Base-by-base conservation (phyloP, 2,888 invertebrate genomes). In the Hyposoter dolosus region DNA sequence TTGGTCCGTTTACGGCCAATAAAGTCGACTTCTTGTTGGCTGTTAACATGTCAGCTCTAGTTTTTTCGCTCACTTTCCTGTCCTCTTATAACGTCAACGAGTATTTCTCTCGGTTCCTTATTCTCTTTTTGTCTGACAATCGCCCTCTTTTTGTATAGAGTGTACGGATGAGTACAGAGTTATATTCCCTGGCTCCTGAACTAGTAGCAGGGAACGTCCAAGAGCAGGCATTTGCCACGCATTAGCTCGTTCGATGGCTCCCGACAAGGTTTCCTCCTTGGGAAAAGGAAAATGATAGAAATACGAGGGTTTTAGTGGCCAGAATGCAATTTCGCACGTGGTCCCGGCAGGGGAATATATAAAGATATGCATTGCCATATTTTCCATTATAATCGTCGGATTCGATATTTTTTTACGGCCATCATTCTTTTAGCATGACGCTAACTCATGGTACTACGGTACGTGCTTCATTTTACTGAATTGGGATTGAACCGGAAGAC, bases 21-120 rank as follows among this genome's bases (percentile, higher is more conserved):
- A 93, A 93, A 93, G 92, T 92, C 92, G 90, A 89, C 91, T 93
- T 93, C 91, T 93, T 93, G 92, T 91, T 90, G 90, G 88, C 90
- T 91, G 92, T 93, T 93, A 93, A 93, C 90, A 92, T 92, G 93
- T 92, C 92, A 92, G 92, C 92, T 88, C 92, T 90, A 93, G 92
- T 93, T 93, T 93, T 93, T 92, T 93, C 92, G 91, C 90, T 88
- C 53, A 79, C 69, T 60, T 76, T 35, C 43, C 43, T 28, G 76
- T 50, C 19, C 82, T 68, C 60, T 47, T 69, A 63, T 76, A 69
- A 68, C 75, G 66, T 28, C 65, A 60, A 75, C 75, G 81, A 75
- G 81, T 75, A 77, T 88, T 74, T 78, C 50, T 82, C 65, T 68
- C 43, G 32, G 40, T 72, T 60, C 35, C 43, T 47, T 5, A 19